A percentile compares a stretch with the other conserved stretches of the same genome.
phyloP scores from a whole-genome alignment of 2,113 vertebrate genomes.

The Bubalus kerabau region DNA sequence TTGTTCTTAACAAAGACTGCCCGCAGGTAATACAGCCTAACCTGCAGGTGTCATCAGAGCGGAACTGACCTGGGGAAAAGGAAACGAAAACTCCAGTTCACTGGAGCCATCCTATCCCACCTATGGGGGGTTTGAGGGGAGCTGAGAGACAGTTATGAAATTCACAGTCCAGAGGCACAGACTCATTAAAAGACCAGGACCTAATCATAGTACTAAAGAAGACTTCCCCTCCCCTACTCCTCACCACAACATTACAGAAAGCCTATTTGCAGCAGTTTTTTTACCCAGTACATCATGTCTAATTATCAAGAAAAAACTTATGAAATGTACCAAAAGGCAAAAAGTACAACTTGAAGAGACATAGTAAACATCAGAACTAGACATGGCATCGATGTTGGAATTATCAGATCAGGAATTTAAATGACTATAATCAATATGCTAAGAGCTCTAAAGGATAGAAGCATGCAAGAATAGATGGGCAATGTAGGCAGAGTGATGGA shows the following conservation, averaged over 20 bases:
- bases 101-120: neutral
- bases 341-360: neutral
- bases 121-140: neutral
- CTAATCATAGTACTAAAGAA: neutral
- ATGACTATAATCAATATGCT: neutral
- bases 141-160: neutral
- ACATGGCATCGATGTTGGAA: neutral
- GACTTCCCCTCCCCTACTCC: too few relatives aligned
- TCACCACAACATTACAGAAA: neutral
- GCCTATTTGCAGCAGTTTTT: neutral
- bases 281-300: neutral
- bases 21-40: neutral
- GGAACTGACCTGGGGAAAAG: neutral
- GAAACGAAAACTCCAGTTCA: neutral
- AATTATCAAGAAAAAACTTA: neutral
- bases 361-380: neutral
- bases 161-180: neutral
- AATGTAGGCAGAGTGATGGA: neutral
- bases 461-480: neutral
- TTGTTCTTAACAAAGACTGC: neutral
- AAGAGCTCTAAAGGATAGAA: neutral
- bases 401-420: neutral
- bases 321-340: neutral
- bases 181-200: neutral
- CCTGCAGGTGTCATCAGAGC: neutral